phyloP scores from a whole-genome alignment of 1,140 invertebrate species.

The Formica exsecta region DNA sequence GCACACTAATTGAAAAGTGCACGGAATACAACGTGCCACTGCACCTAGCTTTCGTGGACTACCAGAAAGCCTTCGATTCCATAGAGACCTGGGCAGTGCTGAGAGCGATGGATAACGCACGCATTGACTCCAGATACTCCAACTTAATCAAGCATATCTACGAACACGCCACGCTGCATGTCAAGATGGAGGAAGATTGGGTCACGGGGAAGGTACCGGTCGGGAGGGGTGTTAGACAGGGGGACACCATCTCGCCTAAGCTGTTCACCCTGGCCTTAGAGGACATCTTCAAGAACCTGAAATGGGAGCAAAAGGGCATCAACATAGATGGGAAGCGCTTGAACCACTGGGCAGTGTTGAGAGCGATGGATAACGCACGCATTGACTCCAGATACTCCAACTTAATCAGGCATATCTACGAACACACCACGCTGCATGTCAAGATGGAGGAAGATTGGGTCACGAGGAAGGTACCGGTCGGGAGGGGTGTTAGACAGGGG shows the following conservation, averaged over 20 bases:
- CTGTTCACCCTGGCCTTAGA: no score
- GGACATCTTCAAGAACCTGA: no score
- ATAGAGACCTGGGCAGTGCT: background rate
- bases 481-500: background rate
- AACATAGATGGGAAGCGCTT: no score
- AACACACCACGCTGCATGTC: background rate
- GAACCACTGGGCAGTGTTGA: no score
- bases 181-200: background rate
- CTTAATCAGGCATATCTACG: background rate
- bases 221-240: no score
- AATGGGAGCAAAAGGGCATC: no score
- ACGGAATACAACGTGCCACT: background rate
- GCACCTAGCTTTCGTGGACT: background rate
- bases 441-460: background rate
- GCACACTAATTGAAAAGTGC: background rate
- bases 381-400: no score
- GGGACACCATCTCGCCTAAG: no score
- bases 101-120: background rate
- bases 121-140: background rate
- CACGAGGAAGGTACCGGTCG: background rate
- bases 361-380: no score
- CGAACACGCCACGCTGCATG: background rate
- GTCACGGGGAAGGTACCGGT: no score
- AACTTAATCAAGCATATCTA: background rate
- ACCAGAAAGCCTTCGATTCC: background rate